A percentile compares a stretch with the other conserved stretches of the same genome.
Evolutionary conservation across 2,113 vertebrate species (phyloP).

Genomic region (Upupa epops): DNA sequence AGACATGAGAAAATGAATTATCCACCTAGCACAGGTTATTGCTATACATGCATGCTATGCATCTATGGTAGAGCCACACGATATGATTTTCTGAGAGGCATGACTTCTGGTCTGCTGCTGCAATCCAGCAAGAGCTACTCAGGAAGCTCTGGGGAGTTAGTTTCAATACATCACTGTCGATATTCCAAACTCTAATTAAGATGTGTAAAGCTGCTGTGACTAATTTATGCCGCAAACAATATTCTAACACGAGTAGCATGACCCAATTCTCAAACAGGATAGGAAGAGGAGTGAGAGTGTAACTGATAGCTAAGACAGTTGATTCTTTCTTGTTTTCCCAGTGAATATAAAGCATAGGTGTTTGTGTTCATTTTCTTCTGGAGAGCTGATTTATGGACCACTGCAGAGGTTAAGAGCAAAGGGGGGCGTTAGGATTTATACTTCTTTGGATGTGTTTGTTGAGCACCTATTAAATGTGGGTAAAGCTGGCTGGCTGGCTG

Average conservation of each 20-base stretch:
- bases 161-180: neutral
- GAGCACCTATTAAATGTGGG: constrained; percentile 9
- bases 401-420: constrained; percentile 42
- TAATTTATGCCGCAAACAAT: neutral
- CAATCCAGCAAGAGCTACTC: neutral
- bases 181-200: neutral
- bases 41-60: neutral
- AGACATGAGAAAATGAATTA: neutral
- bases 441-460: constrained; percentile 25
- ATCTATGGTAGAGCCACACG: neutral
- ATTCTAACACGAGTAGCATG: neutral
- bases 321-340: neutral
- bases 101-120: neutral
- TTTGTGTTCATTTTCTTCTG: neutral
- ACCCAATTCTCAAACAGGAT: neutral
- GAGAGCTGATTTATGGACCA: neutral
- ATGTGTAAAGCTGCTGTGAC: neutral
- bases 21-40: neutral
- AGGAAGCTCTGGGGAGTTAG: neutral
- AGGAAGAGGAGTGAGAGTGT: neutral
- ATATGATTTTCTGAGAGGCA: neutral
- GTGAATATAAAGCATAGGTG: neutral
- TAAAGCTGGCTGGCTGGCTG: neutral
- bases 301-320: neutral
- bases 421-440: constrained; percentile 3